These are phyloP conservation scores for Tragulus kanchil DNA, from an alignment of 2,113 vertebrate genomes.

Conservation along the genomic window DNA sequence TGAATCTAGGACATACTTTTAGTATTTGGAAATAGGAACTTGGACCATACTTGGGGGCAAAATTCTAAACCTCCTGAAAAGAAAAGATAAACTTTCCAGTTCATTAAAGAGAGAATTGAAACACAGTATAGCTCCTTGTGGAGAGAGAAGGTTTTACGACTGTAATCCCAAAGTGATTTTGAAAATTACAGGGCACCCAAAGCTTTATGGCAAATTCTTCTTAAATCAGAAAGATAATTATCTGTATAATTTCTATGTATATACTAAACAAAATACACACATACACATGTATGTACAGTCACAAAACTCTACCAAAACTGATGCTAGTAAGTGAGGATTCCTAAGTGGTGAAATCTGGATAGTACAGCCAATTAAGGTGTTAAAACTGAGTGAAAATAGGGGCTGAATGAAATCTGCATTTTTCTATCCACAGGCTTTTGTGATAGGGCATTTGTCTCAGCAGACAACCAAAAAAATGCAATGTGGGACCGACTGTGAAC, in stretches of 20 bases:
- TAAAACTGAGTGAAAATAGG: neutral
- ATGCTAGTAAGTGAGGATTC: neutral
- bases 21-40: constrained; percentile 3
- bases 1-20: constrained; percentile 7
- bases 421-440: neutral
- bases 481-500: neutral
- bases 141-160: neutral
- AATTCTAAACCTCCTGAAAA: constrained; percentile 4
- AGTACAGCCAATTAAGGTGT: neutral
- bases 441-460: neutral
- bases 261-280: neutral
- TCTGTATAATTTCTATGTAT: neutral
- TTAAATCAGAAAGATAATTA: constrained; percentile 28
- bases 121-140: neutral
- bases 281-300: neutral
- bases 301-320: neutral
- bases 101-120: constrained; percentile 4
- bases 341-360: neutral
- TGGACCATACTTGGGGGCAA: neutral
- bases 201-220: neutral
- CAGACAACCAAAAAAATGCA: neutral
- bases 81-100: neutral
- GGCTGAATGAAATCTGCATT: neutral
- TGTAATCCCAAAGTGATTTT: neutral
- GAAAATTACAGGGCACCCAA: neutral